Percentiles rank a stretch among this genome's conserved stretches.
phyloP scores from a whole-genome alignment of 2,888 invertebrate species.

The Nasonia oneida region DNA sequence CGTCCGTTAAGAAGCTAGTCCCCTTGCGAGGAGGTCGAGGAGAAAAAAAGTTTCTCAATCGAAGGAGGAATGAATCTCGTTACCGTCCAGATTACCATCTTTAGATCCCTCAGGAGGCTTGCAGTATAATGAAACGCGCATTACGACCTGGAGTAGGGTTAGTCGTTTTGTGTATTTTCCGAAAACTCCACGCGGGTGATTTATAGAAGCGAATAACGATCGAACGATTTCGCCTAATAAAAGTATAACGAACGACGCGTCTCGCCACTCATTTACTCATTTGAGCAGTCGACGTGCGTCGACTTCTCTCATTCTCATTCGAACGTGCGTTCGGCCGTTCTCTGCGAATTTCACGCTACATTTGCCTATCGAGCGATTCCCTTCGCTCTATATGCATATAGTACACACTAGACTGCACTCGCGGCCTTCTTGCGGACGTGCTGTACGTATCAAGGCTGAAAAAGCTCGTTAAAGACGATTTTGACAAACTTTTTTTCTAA shows the following conservation, averaged over 20 bases:
- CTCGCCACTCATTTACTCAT: constrained; percentile 40
- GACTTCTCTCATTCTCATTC: constrained; percentile 39
- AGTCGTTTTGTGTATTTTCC: neutral
- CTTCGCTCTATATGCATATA: neutral
- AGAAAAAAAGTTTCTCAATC: constrained; percentile 61
- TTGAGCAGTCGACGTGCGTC: constrained; percentile 59
- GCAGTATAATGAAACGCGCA: constrained; percentile 53
- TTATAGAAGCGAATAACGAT: neutral
- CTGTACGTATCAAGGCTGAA: constrained; percentile 38
- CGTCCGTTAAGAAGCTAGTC: constrained; percentile 49
- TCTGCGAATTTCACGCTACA: constrained; percentile 69
- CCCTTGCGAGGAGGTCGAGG: constrained; percentile 1
- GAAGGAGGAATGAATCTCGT: constrained; percentile 63
- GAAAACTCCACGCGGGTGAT: neutral
- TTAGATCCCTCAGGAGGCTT: constrained; percentile 51
- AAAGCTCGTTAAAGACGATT: constrained; percentile 43
- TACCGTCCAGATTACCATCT: constrained; percentile 65
- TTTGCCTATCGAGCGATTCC: constrained; percentile 69
- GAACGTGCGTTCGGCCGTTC: constrained; percentile 50
- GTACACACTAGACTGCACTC: neutral
- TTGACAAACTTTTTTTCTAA: constrained; percentile 52
- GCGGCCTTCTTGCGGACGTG: neutral
- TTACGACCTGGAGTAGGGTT: constrained; percentile 13
- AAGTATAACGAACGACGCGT: neutral
- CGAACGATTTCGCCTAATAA: too few relatives aligned